These are phyloP conservation scores for Sitta europaea DNA, from an alignment of 2,113 vertebrate species.

Conservation along the genomic window DNA sequence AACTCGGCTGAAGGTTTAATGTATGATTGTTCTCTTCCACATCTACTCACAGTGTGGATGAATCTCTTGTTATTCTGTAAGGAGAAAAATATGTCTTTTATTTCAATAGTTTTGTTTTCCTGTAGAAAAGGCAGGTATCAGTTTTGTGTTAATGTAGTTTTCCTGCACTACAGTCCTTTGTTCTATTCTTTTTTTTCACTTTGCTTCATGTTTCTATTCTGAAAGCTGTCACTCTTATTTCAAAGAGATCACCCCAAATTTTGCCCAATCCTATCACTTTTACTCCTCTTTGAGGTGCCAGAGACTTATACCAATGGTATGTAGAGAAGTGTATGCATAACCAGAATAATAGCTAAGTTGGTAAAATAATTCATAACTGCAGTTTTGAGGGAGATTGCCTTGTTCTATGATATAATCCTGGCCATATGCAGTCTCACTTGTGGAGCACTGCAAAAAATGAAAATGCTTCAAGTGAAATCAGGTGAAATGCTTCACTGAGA, in stretches of 20 bases:
- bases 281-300: background rate
- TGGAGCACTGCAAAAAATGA: background rate
- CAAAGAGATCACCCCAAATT: background rate
- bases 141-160: background rate
- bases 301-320: background rate
- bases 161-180: background rate
- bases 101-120: background rate
- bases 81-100: background rate
- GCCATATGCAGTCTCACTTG: background rate
- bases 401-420: background rate
- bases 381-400: background rate
- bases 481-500: background rate
- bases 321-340: background rate
- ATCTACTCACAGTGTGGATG: background rate
- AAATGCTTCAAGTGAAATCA: background rate
- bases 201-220: background rate
- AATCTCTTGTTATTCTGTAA: background rate
- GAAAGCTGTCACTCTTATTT: background rate
- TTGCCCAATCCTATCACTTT: background rate
- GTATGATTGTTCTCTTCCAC: background rate
- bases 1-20: background rate
- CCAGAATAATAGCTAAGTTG: background rate
- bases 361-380: background rate
- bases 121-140: background rate
- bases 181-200: background rate